Evolutionary conservation across 2,113 vertebrate species (phyloP).

Genomic region (Progne subis): DNA sequence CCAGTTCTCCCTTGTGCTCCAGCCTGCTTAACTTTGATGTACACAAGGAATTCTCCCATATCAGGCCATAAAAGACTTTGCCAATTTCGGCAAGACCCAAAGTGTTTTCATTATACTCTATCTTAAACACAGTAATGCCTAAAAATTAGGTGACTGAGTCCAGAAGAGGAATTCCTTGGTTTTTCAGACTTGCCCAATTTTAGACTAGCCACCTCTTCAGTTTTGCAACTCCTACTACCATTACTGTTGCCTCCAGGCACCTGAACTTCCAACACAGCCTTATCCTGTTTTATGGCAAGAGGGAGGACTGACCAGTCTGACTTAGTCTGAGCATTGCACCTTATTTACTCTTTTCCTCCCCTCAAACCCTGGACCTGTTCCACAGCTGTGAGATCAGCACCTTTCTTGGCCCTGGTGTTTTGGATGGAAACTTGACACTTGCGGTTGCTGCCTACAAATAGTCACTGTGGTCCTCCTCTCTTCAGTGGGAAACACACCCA

Average conservation of each 20-base stretch:
- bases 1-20: rapidly evolving
- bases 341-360: not conserved
- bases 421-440: not conserved
- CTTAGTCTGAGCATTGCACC: not conserved
- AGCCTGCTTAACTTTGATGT: not conserved
- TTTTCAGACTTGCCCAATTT: not conserved
- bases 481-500: not conserved
- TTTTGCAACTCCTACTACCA: not conserved
- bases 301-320: not conserved
- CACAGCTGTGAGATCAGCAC: not conserved
- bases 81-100: not conserved
- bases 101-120: not conserved
- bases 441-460: not conserved
- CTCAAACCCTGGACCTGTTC: not conserved
- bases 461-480: not conserved
- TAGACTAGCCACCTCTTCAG: not conserved
- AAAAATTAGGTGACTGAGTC: not conserved
- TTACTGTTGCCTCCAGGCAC: not conserved
- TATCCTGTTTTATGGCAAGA: not conserved
- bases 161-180: not conserved
- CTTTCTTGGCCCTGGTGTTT: not conserved
- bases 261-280: not conserved
- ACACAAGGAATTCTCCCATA: not conserved
- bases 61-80: not conserved
- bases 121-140: not conserved